Base-by-base conservation (phyloP, 2,113 vertebrate genomes). In the Vidua macroura region DNA sequence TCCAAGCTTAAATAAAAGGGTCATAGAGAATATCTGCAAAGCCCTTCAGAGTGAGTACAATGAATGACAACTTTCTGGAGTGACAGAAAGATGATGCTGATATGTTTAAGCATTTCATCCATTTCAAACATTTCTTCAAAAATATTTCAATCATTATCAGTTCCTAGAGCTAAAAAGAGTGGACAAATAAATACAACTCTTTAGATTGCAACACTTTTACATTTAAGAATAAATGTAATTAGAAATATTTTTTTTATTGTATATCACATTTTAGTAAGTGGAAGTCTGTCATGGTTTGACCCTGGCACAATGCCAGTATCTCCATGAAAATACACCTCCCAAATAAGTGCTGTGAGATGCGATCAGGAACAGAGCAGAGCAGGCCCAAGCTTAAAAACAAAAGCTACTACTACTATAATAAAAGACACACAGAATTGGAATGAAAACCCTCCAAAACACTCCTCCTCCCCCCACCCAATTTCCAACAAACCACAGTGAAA, bases 131-230 rank as follows among this genome's bases (percentile, higher is more conserved):
- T 81, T 83, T 74, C 72, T 92, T 87, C 60, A 81, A 60, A 67
- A 10, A 19, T 31, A n/a, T 64, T 93, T 94, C 88, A 86, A 78
- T 64, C 78, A 85, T 88, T 70, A n/a, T 86, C 64, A 64, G 60
- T 48, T 93, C 48, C 63, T 66, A 83, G 39, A 94, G 35, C 37
- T 90, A 78, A 60, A 87, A 91, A 80, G 37, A 92, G 22, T 78
- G 48, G 69, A 92, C 28, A 67, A 95, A 93, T 80, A 88, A 95
- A 90, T 78, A 81, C 44, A 83, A 67, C 39, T 83, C 72, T 89
- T 92, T 52, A 56, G 27, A 63, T 30, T 86, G 72, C 44, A 93
- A 93, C 28, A 41, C 7, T 79, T 82, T 83, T 16, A 85, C 23
- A 35, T 79, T 89, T 79, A 80, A 91, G 78, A 83, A 94, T 78